phyloP scores from a whole-genome alignment of 2,888 invertebrate species.

The Tetramorium bicarinatum region DNA sequence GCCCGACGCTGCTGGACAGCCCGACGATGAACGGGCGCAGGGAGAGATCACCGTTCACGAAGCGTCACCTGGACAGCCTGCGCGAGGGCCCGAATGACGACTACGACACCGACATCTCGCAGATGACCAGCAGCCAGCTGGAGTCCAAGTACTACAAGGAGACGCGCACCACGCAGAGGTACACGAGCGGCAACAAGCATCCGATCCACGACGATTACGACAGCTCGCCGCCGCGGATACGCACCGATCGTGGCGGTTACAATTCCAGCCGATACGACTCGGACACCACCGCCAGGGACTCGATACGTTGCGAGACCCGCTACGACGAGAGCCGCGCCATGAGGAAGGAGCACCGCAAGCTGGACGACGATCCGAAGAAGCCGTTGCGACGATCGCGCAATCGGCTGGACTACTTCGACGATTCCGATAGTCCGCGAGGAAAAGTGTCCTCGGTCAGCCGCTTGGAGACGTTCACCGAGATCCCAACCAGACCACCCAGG shows the following conservation, averaged over 20 bases:
- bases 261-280: constrained; percentile 84
- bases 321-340: constrained; percentile 75
- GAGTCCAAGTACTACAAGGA: constrained; percentile 83
- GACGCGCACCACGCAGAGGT: constrained; percentile 81
- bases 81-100: constrained; percentile 83
- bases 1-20: constrained; percentile 63
- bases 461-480: constrained; percentile 80
- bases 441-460: constrained; percentile 71
- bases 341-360: constrained; percentile 78
- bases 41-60: constrained; percentile 76
- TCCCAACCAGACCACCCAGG: constrained; percentile 78
- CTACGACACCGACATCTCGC: constrained; percentile 85
- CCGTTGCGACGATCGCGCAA: constrained; percentile 81
- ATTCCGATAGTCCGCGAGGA: constrained; percentile 81
- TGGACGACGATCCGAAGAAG: constrained; percentile 80
- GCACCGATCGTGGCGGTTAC: constrained; percentile 78
- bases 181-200: constrained; percentile 78
- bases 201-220: constrained; percentile 83
- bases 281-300: constrained; percentile 83
- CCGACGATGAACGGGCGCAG: constrained; percentile 74
- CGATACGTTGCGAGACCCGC: constrained; percentile 79
- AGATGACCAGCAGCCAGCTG: constrained; percentile 83
- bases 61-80: constrained; percentile 77
- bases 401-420: constrained; percentile 82
- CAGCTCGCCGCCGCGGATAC: constrained; percentile 82